These are phyloP conservation scores for Lasioglossum pauxillum DNA, from an alignment of 2,888 invertebrate species.

Conservation along the genomic window DNA sequence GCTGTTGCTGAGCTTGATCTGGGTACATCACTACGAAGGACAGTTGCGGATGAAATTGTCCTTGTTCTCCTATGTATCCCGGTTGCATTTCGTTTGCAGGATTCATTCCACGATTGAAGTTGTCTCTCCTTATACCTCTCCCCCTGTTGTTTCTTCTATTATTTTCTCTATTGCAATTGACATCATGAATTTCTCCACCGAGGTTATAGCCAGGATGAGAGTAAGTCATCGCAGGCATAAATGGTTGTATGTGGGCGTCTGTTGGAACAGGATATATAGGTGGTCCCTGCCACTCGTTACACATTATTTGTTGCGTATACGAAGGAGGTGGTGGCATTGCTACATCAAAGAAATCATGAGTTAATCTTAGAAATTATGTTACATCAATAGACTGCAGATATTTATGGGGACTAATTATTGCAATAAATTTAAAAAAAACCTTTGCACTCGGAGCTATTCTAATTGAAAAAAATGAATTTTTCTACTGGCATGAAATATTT, in stretches of 20 bases:
- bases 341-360: conserved; percentile 49
- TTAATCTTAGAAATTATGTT: neutral
- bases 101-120: conserved; percentile 74
- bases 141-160: conserved; percentile 73
- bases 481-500: no score
- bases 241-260: conserved; percentile 89
- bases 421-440: neutral
- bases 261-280: conserved; percentile 88
- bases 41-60: conserved; percentile 72
- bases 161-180: conserved; percentile 68
- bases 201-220: conserved; percentile 66
- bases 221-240: conserved; percentile 83
- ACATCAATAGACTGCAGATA: neutral
- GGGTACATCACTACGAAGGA: conserved; percentile 70
- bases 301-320: conserved; percentile 71
- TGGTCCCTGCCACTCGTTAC: conserved; percentile 67
- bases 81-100: conserved; percentile 75
- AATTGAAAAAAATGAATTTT: no score
- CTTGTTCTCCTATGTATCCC: conserved; percentile 72
- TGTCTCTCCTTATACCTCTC: conserved; percentile 74
- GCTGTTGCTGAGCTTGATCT: conserved; percentile 74
- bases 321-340: conserved; percentile 64
- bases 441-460: no score
- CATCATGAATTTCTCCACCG: conserved; percentile 68
- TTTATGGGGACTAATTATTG: neutral